Conservation (phyloP, 2,797 vertebrate species). For the Amblyopsis hoosieri region DNA sequence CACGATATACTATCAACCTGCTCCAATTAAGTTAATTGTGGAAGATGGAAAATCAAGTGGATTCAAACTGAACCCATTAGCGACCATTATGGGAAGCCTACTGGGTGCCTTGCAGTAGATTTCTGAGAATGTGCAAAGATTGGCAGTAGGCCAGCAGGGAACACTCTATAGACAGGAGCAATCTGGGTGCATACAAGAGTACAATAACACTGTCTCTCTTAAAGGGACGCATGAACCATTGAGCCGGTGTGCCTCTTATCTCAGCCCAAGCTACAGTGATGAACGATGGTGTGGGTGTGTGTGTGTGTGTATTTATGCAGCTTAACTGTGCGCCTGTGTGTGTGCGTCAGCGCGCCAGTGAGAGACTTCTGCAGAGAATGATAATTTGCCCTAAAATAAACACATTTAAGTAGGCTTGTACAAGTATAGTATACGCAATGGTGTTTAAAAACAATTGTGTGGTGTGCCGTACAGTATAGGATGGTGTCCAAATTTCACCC, state of each 20-base stretch:
- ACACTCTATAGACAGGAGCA: neutral
- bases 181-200: neutral
- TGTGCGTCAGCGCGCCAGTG: neutral
- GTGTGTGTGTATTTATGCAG: conserved; percentile 17
- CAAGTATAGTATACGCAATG: neutral
- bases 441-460: neutral
- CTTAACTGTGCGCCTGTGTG: conserved; percentile 12
- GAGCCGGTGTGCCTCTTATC: conserved; percentile 27
- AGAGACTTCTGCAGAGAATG: conserved; percentile 4
- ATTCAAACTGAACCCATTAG: conserved; percentile 14
- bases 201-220: conserved; percentile 2
- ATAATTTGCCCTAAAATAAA: conserved; percentile 6
- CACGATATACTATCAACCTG: conserved; percentile 2
- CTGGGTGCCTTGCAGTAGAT: conserved; percentile 1
- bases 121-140: conserved; percentile 7
- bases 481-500: conserved; percentile 10
- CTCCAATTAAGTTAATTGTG: conserved; percentile 13
- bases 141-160: neutral
- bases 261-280: neutral
- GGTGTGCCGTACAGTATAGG: neutral
- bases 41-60: neutral
- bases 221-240: neutral
- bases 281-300: conserved; percentile 4
- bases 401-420: neutral
- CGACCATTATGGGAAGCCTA: conserved; percentile 5